Conservation (phyloP, 2,888 invertebrate genomes). For the Ornithoptera alexandrae region DNA sequence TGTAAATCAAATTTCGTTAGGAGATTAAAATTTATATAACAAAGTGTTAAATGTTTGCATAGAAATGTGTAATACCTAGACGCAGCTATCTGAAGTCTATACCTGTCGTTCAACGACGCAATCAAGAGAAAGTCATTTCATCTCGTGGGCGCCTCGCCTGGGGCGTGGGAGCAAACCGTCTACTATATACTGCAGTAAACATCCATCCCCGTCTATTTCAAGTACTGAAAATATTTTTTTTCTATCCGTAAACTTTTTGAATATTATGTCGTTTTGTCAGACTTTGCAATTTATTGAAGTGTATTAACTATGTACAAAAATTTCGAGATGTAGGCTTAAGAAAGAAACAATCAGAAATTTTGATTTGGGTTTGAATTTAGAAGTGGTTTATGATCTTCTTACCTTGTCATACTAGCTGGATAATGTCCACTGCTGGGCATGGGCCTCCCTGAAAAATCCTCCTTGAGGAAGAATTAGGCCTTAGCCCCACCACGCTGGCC, state of each 20-base stretch:
- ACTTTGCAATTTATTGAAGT: not conserved
- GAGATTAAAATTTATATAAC: no score
- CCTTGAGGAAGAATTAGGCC: no score
- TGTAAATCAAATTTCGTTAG: no score
- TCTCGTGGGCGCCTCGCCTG: constrained; percentile 6
- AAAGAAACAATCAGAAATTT: no score
- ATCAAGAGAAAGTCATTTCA: constrained; percentile 22
- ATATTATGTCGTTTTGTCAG: not conserved
- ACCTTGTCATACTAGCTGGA: no score
- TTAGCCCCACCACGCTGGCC: no score
- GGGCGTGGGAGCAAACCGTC: not conserved
- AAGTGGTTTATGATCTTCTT: no score
- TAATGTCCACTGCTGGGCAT: no score
- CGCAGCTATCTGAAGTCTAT: constrained; percentile 4
- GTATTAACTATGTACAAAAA: no score
- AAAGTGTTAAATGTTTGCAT: not conserved
- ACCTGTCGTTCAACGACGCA: constrained; percentile 10
- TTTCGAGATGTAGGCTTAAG: no score
- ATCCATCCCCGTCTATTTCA: not conserved
- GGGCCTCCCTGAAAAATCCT: no score
- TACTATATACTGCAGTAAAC: not conserved
- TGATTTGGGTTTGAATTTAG: no score
- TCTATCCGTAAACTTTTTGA: not conserved
- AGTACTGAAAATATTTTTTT: not conserved
- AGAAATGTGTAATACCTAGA: not conserved